These are phyloP conservation scores for Pyrocoelia pectoralis DNA, from an alignment of 2,888 invertebrate genomes.

Conservation along the genomic window DNA sequence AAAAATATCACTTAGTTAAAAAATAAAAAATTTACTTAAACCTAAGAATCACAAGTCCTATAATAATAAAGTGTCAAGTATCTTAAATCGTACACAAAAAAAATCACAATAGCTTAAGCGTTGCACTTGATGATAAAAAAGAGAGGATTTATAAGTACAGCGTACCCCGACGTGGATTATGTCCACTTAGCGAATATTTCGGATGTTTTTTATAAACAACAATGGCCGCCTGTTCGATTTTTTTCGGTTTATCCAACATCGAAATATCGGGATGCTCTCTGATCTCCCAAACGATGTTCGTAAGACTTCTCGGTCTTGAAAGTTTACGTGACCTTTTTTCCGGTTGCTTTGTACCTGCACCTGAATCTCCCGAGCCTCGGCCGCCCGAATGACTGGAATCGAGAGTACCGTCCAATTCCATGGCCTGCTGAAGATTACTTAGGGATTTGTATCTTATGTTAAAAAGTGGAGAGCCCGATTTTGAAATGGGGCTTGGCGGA, in stretches of 20 bases:
- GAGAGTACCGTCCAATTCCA: conserved; percentile 78
- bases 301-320: conserved; percentile 84
- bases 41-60: conserved; percentile 36
- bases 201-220: conserved; percentile 62
- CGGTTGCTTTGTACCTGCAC: conserved; percentile 77
- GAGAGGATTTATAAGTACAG: conserved; percentile 42
- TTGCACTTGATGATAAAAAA: conserved; percentile 25
- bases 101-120: conserved; percentile 42
- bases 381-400: conserved; percentile 91
- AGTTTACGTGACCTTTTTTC: conserved; percentile 83
- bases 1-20: conserved; percentile 34
- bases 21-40: conserved; percentile 32
- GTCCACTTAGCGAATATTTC: conserved; percentile 57
- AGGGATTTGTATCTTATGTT: conserved; percentile 77
- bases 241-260: conserved; percentile 54
- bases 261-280: conserved; percentile 57
- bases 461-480: conserved; percentile 79
- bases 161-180: conserved; percentile 44
- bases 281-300: conserved; percentile 85
- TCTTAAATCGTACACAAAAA: conserved; percentile 29
- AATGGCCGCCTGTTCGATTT: conserved; percentile 56
- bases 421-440: conserved; percentile 76
- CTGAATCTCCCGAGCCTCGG: conserved; percentile 83
- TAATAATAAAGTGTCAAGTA: conserved; percentile 11
- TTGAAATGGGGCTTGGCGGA: conserved; percentile 71